Evolutionary conservation across 2,113 vertebrate species (phyloP), one percentile per base, ranked within the genome.

Genomic region (Podiceps cristatus): DNA sequence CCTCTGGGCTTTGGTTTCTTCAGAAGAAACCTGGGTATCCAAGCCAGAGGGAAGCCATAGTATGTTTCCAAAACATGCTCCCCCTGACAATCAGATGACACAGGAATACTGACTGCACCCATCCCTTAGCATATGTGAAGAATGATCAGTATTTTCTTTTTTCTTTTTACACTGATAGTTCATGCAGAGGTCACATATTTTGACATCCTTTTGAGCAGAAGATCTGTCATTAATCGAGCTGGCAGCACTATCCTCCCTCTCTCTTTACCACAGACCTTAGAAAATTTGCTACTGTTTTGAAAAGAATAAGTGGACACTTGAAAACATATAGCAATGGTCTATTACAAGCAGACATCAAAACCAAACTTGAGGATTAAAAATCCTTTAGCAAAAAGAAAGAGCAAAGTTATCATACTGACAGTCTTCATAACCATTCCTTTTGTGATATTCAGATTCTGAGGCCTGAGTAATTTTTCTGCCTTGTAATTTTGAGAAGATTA

Each of bases 401-500:
- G 19, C 33, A 80, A 94, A 69, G 60, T 95, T 92, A 73, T 47
- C 58, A 49, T 90, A 90, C 93, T 84, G 56, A 53, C 42, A 89
- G 66, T 66, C 88, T 94, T 86, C 47, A 58, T 78, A 95, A 93
- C 67, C 27, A 29, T 52, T 93, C 13, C 5, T 94, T 96, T 83
- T 91, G 53, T 89, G 85, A 74, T 91, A 28, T 67, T 89, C 56
- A 69, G 81, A 90, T 96, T 94, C 47, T 82, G 52, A 96, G 45
- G 53, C 47, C 69, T 85, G 71, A 76, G 42, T 88, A 93, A 90
- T 85, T 95, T 96, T 95, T 79, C 72, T 93, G 94, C 77, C 63
- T 90, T 82, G 44, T 91, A 95, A 96, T 90, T 97, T 91, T 95
- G 44, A 94, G 83, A 81, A 45, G 82, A 98, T 81, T 90, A 84